These are phyloP conservation scores for Choloepus hoffmanni DNA, from an alignment of 2,113 vertebrate genomes.

Conservation along the genomic window DNA sequence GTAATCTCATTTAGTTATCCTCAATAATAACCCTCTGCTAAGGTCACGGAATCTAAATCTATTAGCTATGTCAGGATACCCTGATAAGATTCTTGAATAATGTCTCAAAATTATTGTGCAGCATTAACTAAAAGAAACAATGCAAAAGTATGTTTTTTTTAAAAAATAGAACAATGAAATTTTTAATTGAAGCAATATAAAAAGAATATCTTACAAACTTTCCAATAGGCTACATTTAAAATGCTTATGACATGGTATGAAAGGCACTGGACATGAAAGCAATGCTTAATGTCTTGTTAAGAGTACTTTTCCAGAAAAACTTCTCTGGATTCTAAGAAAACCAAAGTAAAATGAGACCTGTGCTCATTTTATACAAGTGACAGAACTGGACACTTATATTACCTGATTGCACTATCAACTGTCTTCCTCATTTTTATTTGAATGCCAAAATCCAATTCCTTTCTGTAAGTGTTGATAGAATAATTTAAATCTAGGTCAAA, in stretches of 20 bases:
- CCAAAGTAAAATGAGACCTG: neutral
- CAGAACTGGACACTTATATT: neutral
- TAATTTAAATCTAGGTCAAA: slow-evolving; percentile 8
- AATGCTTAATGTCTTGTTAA: neutral
- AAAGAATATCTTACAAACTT: slow-evolving; percentile 19
- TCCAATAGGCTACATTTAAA: slow-evolving; percentile 29
- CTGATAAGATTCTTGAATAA: neutral
- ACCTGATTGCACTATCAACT: neutral
- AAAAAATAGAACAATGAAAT: slow-evolving; percentile 28
- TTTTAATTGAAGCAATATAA: slow-evolving; percentile 31
- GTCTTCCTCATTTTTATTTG: slow-evolving; percentile 52
- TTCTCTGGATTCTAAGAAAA: neutral
- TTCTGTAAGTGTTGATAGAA: slow-evolving; percentile 19
- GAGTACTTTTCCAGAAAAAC: neutral
- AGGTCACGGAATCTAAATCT: slow-evolving; percentile 26
- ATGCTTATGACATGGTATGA: neutral
- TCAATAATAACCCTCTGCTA: slow-evolving; percentile 22
- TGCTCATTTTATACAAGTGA: slow-evolving; percentile 14
- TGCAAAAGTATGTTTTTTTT: slow-evolving; percentile 10
- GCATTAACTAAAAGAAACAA: slow-evolving; percentile 23
- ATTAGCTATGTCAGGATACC: slow-evolving; percentile 22
- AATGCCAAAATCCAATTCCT: neutral
- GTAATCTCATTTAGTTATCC: slow-evolving; percentile 48
- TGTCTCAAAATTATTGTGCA: neutral
- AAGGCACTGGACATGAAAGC: neutral